Evolutionary conservation across 2,797 vertebrate species (phyloP).

Genomic region (Salmo trutta): DNA sequence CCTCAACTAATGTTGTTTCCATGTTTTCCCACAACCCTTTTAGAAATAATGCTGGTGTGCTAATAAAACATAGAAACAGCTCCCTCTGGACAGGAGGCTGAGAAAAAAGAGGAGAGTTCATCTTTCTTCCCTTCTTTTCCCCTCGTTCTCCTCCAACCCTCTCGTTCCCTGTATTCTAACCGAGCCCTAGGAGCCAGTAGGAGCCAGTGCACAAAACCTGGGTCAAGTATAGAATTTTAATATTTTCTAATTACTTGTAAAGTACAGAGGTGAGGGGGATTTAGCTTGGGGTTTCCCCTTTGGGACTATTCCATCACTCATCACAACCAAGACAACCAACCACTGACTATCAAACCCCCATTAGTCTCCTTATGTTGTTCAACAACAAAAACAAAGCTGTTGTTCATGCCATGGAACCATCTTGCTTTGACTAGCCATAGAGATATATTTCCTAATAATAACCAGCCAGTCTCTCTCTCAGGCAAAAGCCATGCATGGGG

Average conservation of each 20-base stretch:
- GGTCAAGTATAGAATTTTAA: neutral
- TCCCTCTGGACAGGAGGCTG: slow-evolving; percentile 18
- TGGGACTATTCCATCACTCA: neutral
- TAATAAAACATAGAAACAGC: slow-evolving; percentile 10
- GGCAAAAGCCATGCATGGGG: neutral
- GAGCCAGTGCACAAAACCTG: neutral
- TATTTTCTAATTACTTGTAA: neutral
- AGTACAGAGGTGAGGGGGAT: neutral
- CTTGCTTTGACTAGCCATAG: neutral
- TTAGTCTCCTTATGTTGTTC: neutral
- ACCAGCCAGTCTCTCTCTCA: neutral
- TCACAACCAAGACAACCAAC: neutral
- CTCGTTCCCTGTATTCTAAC: neutral
- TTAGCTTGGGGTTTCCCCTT: too few relatives aligned
- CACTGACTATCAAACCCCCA: neutral
- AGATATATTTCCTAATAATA: neutral
- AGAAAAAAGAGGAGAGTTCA: neutral
- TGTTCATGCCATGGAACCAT: neutral
- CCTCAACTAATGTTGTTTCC: slow-evolving; percentile 16
- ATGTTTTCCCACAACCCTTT: slow-evolving; percentile 9
- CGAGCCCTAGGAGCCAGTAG: neutral
- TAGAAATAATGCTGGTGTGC: slow-evolving; percentile 34
- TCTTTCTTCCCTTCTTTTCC: neutral
- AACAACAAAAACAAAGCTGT: neutral
- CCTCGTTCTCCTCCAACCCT: neutral